These are phyloP conservation scores for Bradypodion ventrale DNA, from an alignment of 2,797 vertebrate species.

Conservation along the genomic window DNA sequence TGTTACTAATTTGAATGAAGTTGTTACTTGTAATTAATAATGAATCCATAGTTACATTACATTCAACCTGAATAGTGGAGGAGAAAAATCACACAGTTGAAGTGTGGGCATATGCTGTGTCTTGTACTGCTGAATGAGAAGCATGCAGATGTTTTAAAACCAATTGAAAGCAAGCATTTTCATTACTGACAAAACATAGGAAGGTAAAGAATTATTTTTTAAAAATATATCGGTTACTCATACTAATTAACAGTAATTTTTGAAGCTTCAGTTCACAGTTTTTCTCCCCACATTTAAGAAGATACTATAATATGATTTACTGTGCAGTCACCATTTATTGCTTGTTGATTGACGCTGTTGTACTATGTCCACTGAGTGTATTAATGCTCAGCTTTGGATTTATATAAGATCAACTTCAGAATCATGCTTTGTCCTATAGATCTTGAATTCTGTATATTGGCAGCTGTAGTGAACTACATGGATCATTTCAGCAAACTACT, in stretches of 20 bases:
- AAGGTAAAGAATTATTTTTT: neutral
- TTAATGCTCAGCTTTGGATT: neutral
- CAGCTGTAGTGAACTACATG: neutral
- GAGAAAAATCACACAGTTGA: neutral
- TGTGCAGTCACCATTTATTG: neutral
- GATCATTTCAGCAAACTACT: conserved; percentile 6
- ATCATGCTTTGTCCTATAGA: neutral
- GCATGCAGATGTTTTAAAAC: no score
- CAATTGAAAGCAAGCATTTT: neutral
- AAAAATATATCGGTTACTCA: no score
- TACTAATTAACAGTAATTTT: neutral
- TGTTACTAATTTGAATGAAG: neutral
- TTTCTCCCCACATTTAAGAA: neutral
- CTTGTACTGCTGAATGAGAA: no score
- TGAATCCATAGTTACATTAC: neutral
- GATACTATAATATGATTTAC: neutral
- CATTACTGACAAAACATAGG: neutral
- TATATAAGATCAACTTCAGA: neutral
- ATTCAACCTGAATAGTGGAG: neutral
- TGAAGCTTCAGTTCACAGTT: neutral
- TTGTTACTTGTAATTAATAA: neutral
- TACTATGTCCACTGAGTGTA: neutral
- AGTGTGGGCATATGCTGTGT: no score
- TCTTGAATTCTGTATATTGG: neutral
- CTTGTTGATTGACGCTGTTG: neutral